Base-by-base conservation (phyloP, 1,140 invertebrate genomes). In the Drosophila quadrilineata region DNA sequence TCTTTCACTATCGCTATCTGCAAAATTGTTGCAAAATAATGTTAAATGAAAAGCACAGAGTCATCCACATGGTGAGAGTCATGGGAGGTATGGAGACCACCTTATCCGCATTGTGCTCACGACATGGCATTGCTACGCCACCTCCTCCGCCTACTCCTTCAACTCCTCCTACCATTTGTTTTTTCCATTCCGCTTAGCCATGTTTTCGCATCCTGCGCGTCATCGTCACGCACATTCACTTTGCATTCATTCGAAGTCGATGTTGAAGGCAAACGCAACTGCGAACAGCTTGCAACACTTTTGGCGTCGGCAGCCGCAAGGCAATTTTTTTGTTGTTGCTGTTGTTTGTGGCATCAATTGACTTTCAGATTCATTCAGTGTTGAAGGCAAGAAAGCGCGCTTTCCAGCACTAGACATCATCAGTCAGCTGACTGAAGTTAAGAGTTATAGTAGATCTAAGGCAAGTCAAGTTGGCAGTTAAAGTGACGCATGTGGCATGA, bases 11-110 rank as follows among this genome's bases (percentile, higher is more conserved):
- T 70, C 35, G 56, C 65, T 53, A 5, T 31, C 35, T 48, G 56
- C 67, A 62, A 76, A 82, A 77, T 63, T 85, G 65, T 82, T 82
- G 77, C 77, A 73, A 65, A 86, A 86, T 86, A 80, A 87, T 82
- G 76, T 70, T 82, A 75, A 82, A 82, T 82, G 82, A 87, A 87
- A 87, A 86, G 75, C 82, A 75, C 69, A 76, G 68, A 87, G 82
- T 87, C 82, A 87, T 87, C 66, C 57, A 53, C 19, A 31, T 8
- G 6, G 6, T 17, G 29, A 3, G 16, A 26, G 29, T 8, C 12
- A 40, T 21, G 10, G n/a, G 21, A 1, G 21, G 41, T 12, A 35
- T 38, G 17, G 3, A 22, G 31, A 46, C 41, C 62, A 14, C 52
- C 41, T 45, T 35, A 48, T 54, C 31, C 38, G 49, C 54, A 58